Evolutionary conservation across 2,113 vertebrate species (phyloP), one percentile per base, ranked within the genome.

Genomic region (Caretta caretta): DNA sequence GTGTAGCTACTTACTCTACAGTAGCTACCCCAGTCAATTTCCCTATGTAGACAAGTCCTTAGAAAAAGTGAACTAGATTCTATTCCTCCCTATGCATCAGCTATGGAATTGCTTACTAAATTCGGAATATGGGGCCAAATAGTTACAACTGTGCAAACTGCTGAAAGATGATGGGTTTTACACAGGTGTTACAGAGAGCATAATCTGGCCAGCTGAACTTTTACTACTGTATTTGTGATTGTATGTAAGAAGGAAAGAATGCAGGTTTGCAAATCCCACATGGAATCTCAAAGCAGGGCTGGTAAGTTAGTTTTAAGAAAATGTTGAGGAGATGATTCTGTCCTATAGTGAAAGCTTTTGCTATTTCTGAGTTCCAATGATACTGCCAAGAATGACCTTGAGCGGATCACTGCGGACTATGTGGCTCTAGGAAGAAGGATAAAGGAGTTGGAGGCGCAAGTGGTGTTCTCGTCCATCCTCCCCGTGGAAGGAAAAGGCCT

Each of bases 1-100:
- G 49, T 57, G 90, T 80, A 59, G 31, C 31, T 49, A n/a, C 83
- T 78, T 6, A 75, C 79, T 95, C 90, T 80, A 78, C 65, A 93
- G 22, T 20, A 76, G 13, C 1, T 46, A 0, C 54, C 29, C 27
- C 87, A 22, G 17, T 4, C 76, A 65, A 46, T 92, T 53, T 48
- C 83, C 2, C 11, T 29, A 7, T 4, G 0, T 51, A 24, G 38
- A 10, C 69, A 42, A 72, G 35, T 48, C 62, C 51, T 2, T 42
- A 84, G 49, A 5, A 88, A 83, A 84, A 88, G 48, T 80, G 3
- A 9, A 25, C 53, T 87, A 76, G 4, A 6, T 92, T 89, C 1
- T 49, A n/a, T 82, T 93, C 86, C 24, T n/a, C 49, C 49, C 0
- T 78, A 53, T 54, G 54, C 17, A 54, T 54, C 54, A 54, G 8